Conservation (phyloP, 2,888 invertebrate species). For the Sminthurides aquaticus region DNA sequence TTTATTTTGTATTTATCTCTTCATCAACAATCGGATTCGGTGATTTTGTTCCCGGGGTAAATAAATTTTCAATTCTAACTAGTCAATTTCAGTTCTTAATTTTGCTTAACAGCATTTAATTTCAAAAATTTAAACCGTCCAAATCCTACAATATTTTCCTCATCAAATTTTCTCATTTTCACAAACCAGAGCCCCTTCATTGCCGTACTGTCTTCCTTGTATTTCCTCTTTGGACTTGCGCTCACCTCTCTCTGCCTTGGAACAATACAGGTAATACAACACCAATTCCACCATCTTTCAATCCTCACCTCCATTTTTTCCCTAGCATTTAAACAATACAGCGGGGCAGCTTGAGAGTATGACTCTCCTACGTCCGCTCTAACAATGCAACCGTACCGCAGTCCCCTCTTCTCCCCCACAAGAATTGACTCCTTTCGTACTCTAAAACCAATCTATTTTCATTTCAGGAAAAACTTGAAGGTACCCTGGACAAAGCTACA, state of each 20-base stretch:
- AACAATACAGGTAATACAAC: slow-evolving; percentile 85
- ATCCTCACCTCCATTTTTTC: no score
- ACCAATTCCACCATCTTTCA: no score
- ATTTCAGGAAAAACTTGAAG: slow-evolving; percentile 33
- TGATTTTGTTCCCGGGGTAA: slow-evolving; percentile 72
- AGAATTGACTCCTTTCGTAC: no score
- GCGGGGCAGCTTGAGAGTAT: no score
- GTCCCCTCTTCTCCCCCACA: no score
- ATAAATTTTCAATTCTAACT: slow-evolving; percentile 11
- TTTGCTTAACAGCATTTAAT: neutral
- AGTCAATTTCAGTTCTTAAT: neutral
- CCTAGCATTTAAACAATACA: no score
- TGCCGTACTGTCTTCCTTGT: slow-evolving; percentile 86
- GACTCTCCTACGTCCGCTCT: no score
- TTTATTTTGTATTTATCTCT: slow-evolving; percentile 95
- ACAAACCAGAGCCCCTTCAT: slow-evolving; percentile 65
- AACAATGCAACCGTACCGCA: no score
- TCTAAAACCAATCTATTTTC: no score
- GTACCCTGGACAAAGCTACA: slow-evolving; percentile 29
- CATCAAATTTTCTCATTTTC: slow-evolving; percentile 34
- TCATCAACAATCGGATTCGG: slow-evolving; percentile 97
- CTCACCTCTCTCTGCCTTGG: slow-evolving; percentile 96
- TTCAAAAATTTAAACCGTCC: no score
- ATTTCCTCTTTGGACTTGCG: slow-evolving; percentile 87
- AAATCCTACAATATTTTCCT: neutral